These are phyloP conservation scores for Artemia sp. DNA, from an alignment of 2,888 invertebrate genomes.

Conservation along the genomic window DNA sequence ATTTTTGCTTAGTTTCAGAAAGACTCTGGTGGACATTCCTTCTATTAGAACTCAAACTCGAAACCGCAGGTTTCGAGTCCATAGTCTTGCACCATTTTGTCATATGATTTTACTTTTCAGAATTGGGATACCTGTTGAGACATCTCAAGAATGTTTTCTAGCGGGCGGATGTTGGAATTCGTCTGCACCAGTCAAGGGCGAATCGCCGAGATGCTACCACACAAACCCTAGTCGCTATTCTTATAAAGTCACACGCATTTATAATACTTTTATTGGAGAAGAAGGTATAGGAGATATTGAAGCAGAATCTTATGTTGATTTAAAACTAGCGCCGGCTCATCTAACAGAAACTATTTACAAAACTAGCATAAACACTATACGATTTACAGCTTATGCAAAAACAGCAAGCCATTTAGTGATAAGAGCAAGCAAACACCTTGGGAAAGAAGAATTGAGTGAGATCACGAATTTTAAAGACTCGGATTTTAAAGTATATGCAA, in stretches of 20 bases:
- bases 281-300: not conserved
- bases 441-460: not conserved
- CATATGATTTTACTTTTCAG: constrained; percentile 17
- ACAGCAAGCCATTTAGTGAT: not conserved
- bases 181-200: not conserved
- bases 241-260: constrained; percentile 17
- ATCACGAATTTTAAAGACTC: not conserved
- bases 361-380: not conserved
- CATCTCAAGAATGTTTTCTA: not conserved
- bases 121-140: not conserved
- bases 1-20: no score
- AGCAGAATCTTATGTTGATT: not conserved
- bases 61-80: no score
- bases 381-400: not conserved
- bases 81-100: no score
- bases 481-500: not conserved
- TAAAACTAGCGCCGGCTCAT: not conserved
- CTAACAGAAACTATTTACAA: not conserved
- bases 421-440: constrained; percentile 3
- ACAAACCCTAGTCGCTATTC: constrained; percentile 19
- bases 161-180: constrained; percentile 21
- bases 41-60: no score
- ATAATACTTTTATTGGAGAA: not conserved
- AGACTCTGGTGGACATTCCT: no score
- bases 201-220: constrained; percentile 19